Evolutionary conservation across 2,113 vertebrate genomes (phyloP).

Genomic region (Xerus inauris): DNA sequence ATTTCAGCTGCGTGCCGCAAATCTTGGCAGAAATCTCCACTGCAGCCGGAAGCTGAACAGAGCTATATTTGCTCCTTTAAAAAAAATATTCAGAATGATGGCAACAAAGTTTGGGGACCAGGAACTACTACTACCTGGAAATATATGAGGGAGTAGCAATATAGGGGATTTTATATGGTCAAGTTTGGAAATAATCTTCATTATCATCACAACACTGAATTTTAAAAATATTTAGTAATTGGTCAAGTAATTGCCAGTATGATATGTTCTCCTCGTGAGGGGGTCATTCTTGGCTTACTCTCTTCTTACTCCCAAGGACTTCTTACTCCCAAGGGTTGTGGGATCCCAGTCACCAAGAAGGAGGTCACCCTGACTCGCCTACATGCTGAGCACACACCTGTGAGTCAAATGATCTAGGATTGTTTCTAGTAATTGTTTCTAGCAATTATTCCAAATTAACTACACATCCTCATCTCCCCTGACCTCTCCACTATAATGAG

Average conservation of each 20-base stretch:
- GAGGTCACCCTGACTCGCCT: neutral
- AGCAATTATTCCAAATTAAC: neutral
- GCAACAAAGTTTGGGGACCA: constrained; percentile 38
- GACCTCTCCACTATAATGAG: neutral
- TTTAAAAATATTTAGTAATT: neutral
- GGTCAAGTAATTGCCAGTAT: neutral
- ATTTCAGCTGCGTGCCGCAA: constrained; percentile 72
- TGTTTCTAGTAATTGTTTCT: neutral
- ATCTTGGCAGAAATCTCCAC: constrained; percentile 71
- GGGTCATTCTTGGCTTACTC: neutral
- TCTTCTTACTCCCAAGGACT: neutral
- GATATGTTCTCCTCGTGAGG: neutral
- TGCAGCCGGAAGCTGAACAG: constrained; percentile 66
- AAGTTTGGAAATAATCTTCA: constrained; percentile 52
- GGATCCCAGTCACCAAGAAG: neutral
- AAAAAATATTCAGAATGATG: constrained; percentile 33
- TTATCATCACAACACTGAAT: neutral
- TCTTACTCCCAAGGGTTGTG: neutral
- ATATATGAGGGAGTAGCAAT: neutral
- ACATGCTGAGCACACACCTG: neutral
- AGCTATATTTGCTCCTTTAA: constrained; percentile 63
- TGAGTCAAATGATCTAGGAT: neutral
- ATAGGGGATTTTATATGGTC: neutral
- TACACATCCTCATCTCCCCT: neutral
- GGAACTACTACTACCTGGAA: constrained; percentile 54